A percentile compares a stretch with the other conserved stretches of the same genome.
Conservation (phyloP, 2,888 invertebrate species). For the Cacoxenus indagator region DNA sequence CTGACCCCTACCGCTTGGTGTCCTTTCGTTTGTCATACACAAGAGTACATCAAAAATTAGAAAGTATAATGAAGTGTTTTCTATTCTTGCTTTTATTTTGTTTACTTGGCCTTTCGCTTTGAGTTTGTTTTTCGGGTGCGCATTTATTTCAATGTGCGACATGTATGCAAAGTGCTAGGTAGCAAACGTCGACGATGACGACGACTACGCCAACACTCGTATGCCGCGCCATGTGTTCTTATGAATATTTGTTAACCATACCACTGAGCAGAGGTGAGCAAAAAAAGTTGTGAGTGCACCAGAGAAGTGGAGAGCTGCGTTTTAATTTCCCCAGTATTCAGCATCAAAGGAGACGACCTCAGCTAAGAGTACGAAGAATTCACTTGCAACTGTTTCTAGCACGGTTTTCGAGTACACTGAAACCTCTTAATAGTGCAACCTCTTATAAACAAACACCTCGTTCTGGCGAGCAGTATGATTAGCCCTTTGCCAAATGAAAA, state of each 20-base stretch:
- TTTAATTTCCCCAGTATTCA: too few relatives aligned
- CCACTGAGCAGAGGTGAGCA: too few relatives aligned
- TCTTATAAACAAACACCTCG: too few relatives aligned
- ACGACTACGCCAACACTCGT: constrained; percentile 39
- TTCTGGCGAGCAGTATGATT: too few relatives aligned
- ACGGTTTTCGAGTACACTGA: too few relatives aligned
- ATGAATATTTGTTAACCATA: constrained; percentile 48
- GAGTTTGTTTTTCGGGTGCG: constrained; percentile 12
- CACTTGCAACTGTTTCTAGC: neutral
- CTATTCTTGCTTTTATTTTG: constrained; percentile 37
- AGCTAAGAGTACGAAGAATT: constrained; percentile 5
- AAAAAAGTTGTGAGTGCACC: too few relatives aligned
- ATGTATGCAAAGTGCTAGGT: constrained; percentile 10
- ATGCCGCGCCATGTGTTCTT: constrained; percentile 47
- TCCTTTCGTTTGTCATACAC: constrained; percentile 6
- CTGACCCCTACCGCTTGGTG: neutral
- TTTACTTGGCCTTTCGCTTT: constrained; percentile 16
- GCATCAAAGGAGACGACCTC: too few relatives aligned
- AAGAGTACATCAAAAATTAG: constrained; percentile 35
- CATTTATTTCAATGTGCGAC: constrained; percentile 43
- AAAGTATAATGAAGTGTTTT: constrained; percentile 53
- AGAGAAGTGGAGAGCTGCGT: too few relatives aligned
- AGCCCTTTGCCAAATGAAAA: too few relatives aligned
- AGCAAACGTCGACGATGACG: neutral
- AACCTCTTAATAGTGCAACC: too few relatives aligned